These are phyloP conservation scores for Xenopus tropicalis DNA, from an alignment of 2,113 vertebrate genomes.

Conservation along the genomic window DNA sequence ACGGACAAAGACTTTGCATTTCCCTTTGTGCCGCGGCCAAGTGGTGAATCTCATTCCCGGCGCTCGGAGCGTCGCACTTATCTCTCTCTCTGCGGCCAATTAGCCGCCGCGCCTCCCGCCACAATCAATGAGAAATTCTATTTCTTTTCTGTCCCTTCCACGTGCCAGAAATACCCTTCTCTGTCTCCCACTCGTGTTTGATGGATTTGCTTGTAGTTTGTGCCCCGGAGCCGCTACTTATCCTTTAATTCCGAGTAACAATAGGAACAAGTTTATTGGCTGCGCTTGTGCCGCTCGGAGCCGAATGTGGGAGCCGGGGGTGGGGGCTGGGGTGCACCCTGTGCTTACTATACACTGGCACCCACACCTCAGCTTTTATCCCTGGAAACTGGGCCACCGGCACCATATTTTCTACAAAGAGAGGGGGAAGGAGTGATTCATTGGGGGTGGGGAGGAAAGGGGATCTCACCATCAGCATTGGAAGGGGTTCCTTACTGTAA, in stretches of 20 bases:
- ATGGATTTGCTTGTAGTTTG: not conserved
- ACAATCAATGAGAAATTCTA: not conserved
- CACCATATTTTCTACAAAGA: no score
- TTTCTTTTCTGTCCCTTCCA: not conserved
- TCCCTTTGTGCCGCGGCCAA: conserved; percentile 9
- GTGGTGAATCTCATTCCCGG: conserved; percentile 2
- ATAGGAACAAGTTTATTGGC: no score
- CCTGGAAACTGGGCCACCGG: not conserved
- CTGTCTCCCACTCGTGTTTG: not conserved
- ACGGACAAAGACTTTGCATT: conserved; percentile 1
- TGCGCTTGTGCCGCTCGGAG: no score
- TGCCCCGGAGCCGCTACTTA: not conserved
- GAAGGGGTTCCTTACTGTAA: no score
- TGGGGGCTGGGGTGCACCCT: no score
- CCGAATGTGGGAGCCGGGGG: no score
- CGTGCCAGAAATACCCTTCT: not conserved
- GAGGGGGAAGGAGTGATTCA: no score
- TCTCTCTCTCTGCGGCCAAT: not conserved
- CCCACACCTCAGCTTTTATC: not conserved
- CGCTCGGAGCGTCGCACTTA: not conserved
- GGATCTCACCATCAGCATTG: no score
- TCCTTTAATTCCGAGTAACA: not conserved
- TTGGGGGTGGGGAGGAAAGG: no score
- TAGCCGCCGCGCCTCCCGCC: no score
- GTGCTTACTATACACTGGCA: no score